Base-by-base conservation (phyloP, 2,113 vertebrate genomes). In the Sinosuthora webbiana region DNA sequence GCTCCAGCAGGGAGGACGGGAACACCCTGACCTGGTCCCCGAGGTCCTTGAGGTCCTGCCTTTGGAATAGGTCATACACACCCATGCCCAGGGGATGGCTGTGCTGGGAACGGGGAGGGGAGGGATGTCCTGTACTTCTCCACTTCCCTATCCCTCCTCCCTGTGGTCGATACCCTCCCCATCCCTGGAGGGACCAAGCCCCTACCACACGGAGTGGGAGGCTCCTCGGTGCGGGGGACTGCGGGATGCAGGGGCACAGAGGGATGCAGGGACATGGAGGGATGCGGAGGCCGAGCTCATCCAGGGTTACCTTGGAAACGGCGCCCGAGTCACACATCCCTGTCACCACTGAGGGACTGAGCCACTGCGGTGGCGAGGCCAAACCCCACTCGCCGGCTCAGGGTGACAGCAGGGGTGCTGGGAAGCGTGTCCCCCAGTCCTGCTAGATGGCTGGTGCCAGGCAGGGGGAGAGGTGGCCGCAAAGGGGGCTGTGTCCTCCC, bases 231-330 rank as follows among this genome's bases (percentile, higher is more conserved):
- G 80, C 2, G 6, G 87, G 79, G 65, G 55, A 68, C 2, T 10
- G 79, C 6, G 14, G 73, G 82, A 74, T 87, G 67, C 25, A 24
- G 77, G 92, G 89, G 55, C 74, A 76, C 22, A 17, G 83, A 75
- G 37, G 74, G 90, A 63, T 88, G 67, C 15, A 7, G 78, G 91
- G 91, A 70, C 77, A 75, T 10, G 18, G 85, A 78, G 50, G 71
- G 91, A 93, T 87, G 91, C 37, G 8, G 92, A 63, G 93, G 89
- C 91, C 74, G 41, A 6, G 57, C 95, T 96, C 87, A 87, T 87
- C 90, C 49, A 4, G 79, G 91, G 96, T 96, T 96, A 91, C 96
- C 96, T 95, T 96, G 96, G 96, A 92, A 96, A 96, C 96, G 1
- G 87, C 39, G 19, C 83, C 93, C 12, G 86, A 95, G 94, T 86